These are phyloP conservation scores for Taxidea taxus DNA, from an alignment of 2,113 vertebrate species.

Conservation along the genomic window DNA sequence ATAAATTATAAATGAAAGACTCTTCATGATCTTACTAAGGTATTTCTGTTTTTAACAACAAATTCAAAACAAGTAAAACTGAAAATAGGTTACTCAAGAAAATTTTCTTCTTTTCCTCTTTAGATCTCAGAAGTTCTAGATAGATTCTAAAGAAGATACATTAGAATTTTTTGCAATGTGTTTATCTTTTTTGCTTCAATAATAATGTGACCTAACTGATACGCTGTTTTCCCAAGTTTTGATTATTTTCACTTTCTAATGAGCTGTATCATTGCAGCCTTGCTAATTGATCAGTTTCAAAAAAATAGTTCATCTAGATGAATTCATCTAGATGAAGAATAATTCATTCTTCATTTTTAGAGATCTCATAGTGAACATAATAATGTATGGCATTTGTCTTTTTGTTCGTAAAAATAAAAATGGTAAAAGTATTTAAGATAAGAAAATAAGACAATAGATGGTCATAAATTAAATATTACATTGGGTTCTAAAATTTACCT, in stretches of 20 bases:
- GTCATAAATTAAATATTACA: slow-evolving; percentile 1
- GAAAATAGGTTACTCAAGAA: background rate
- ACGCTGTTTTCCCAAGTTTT: slow-evolving; percentile 6
- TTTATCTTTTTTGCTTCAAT: background rate
- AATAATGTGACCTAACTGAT: background rate
- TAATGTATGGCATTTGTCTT: slow-evolving; percentile 61
- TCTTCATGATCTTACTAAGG: background rate
- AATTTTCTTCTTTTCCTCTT: background rate
- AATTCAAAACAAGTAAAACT: background rate
- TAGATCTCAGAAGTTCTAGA: background rate
- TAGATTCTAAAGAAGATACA: background rate
- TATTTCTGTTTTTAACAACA: slow-evolving; percentile 15
- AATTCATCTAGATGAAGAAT: too few relatives aligned
- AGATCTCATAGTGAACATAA: slow-evolving; percentile 33
- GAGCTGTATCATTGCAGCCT: slow-evolving; percentile 61
- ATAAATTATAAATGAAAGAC: background rate
- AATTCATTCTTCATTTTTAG: slow-evolving; percentile 63
- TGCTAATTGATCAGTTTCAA: slow-evolving; percentile 60
- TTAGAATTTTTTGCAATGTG: background rate
- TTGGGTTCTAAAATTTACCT: background rate
- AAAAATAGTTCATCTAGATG: slow-evolving; percentile 68
- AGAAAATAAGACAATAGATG: background rate
- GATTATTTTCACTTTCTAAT: slow-evolving; percentile 45
- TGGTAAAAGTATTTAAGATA: background rate
- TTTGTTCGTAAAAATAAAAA: slow-evolving; percentile 59